Percentiles rank a stretch among this genome's conserved stretches.
These are phyloP conservation scores for Synanthedon andrenaeformis DNA, from an alignment of 2,888 invertebrate genomes.

Conservation along the genomic window DNA sequence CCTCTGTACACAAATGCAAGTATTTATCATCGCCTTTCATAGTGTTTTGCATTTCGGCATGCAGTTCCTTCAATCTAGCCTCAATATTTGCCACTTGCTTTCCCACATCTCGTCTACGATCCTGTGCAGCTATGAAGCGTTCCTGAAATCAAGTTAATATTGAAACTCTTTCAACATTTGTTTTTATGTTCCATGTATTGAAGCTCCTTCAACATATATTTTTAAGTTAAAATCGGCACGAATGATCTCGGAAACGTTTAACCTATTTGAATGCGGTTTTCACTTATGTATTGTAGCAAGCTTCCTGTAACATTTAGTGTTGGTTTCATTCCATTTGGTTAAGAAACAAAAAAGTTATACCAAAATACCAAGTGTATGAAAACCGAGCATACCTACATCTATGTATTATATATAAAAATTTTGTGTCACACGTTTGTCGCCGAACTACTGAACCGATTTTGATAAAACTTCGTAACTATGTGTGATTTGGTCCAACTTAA, in stretches of 20 bases:
- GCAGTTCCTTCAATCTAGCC: conserved; percentile 75
- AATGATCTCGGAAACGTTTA: not conserved
- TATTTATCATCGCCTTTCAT: conserved; percentile 83
- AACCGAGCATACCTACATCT: too few species aligned
- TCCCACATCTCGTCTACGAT: conserved; percentile 73
- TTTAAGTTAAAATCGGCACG: not conserved
- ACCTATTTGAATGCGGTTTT: too few species aligned
- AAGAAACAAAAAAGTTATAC: too few species aligned
- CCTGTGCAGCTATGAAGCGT: conserved; percentile 74
- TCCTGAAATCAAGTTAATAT: conserved; percentile 48
- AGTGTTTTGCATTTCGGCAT: conserved; percentile 80
- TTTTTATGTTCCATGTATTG: not conserved
- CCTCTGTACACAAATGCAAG: conserved; percentile 78
- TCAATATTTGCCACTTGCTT: conserved; percentile 72
- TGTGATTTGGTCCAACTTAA: too few species aligned
- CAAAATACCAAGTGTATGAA: too few species aligned
- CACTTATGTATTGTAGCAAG: too few species aligned
- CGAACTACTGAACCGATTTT: too few species aligned
- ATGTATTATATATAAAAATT: too few species aligned
- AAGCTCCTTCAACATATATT: not conserved
- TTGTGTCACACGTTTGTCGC: too few species aligned
- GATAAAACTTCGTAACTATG: too few species aligned
- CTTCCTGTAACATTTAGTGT: too few species aligned
- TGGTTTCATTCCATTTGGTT: too few species aligned
- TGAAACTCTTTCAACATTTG: not conserved